Evolutionary conservation across 2,797 vertebrate genomes (phyloP).

Genomic region (Thamnophis elegans): DNA sequence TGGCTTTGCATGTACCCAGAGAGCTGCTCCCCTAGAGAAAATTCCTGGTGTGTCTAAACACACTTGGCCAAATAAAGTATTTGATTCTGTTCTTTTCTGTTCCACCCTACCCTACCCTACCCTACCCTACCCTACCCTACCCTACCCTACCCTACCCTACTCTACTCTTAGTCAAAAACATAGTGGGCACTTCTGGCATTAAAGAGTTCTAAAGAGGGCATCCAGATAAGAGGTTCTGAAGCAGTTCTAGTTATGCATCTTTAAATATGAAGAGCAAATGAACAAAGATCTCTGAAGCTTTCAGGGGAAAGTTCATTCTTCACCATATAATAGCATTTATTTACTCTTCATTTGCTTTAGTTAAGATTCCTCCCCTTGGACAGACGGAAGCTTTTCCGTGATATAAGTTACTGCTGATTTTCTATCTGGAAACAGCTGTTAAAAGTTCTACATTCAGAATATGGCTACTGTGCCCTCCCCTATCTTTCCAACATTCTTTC

Average conservation of each 20-base stretch:
- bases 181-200: background rate
- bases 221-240: background rate
- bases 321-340: background rate
- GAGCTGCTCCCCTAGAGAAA: background rate
- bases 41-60: background rate
- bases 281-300: background rate
- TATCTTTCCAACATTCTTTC: background rate
- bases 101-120: no score
- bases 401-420: background rate
- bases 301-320: background rate
- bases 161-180: background rate
- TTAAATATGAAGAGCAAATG: background rate
- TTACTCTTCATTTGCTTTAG: background rate
- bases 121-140: no score
- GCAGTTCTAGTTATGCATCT: background rate
- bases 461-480: background rate
- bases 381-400: background rate
- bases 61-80: background rate
- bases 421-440: background rate
- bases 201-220: background rate
- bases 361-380: background rate
- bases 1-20: background rate
- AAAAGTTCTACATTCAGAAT: background rate
- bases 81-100: background rate
- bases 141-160: no score